Evolutionary conservation across 1,140 invertebrate genomes (phyloP).

Genomic region (Drosophila lacertosa): DNA sequence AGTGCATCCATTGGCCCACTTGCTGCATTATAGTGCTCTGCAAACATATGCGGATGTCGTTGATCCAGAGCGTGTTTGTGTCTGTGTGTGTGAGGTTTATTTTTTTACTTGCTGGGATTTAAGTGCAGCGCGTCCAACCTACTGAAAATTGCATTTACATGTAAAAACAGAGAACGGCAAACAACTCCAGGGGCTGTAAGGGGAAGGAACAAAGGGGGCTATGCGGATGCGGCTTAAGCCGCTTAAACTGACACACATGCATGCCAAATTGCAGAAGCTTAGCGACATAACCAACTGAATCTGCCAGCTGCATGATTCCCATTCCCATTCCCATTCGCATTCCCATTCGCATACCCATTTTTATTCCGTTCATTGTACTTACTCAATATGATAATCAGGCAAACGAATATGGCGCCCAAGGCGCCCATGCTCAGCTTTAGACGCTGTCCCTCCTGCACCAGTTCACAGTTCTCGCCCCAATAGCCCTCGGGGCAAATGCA

Average conservation of each 20-base stretch:
- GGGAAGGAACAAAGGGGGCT: neutral
- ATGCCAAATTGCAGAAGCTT: slow-evolving; percentile 60
- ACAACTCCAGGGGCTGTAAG: slow-evolving; percentile 1
- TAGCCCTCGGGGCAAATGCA: slow-evolving; percentile 87
- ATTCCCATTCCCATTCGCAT: no score
- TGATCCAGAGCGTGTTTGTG: no score
- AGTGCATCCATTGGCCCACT: neutral
- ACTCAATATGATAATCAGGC: slow-evolving; percentile 87
- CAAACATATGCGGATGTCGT: slow-evolving; percentile 46
- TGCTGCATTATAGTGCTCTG: neutral
- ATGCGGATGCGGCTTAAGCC: slow-evolving; percentile 61
- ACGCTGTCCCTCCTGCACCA: slow-evolving; percentile 87
- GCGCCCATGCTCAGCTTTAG: slow-evolving; percentile 87
- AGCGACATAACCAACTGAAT: slow-evolving; percentile 12
- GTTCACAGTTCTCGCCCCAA: slow-evolving; percentile 88
- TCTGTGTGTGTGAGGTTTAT: neutral
- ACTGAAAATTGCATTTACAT: slow-evolving; percentile 76
- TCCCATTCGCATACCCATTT: no score
- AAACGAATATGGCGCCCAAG: slow-evolving; percentile 87
- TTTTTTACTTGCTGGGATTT: slow-evolving; percentile 41
- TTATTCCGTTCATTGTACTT: slow-evolving; percentile 78
- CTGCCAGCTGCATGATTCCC: neutral
- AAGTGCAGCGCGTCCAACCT: slow-evolving; percentile 40
- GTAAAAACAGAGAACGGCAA: slow-evolving; percentile 52
- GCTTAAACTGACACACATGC: slow-evolving; percentile 73